Evolutionary conservation across 2,888 invertebrate genomes (phyloP), one percentile per base, ranked within the genome.

Genomic region (Agrotis puta): DNA sequence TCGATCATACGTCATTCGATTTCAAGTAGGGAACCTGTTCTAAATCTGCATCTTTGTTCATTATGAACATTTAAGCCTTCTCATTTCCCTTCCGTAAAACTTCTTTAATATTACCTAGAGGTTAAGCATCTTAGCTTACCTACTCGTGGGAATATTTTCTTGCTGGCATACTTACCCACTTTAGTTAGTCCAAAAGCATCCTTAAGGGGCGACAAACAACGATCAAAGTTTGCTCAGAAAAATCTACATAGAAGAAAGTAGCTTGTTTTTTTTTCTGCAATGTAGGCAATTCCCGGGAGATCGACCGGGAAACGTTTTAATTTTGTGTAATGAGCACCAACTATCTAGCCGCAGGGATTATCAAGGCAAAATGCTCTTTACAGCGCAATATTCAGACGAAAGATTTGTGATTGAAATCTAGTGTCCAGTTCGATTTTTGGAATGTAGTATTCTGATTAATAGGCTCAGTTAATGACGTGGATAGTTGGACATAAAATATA

Each of bases 191-290:
- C 13, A 59, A 61, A 14, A 39, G 27, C 18, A 48, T 59, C 63
- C 57, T 76, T 1, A 39, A n/a, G 74, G 74, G 48, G 14, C 53
- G 1, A 62, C 45, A 56, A 67, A 57, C 67, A 54, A 68, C 74
- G 67, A 73, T 75, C 48, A 65, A 75, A 75, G 69, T 80, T 80
- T 70, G 53, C 33, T 27, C 33, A 64, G 51, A 50, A 64, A 80
- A 74, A 69, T 69, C 18, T 64, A 59, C 69, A 70, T 47, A 53
- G 64, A 69, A 56, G 16, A 64, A 64, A 66, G 20, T 5, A 16
- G 6, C 11, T 43, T 3, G 20, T 20, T 33, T 48, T 63, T n/a
- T 51, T 59, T 65, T 59, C 9, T 59, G 47, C 45, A 54, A 22
- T 27, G 24, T 47, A 18, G 51, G 5, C 13, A 13, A 68, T 59